A percentile compares a stretch with the other conserved stretches of the same genome.
phyloP scores from a whole-genome alignment of 2,797 vertebrate genomes.

The Xenops minutus region DNA sequence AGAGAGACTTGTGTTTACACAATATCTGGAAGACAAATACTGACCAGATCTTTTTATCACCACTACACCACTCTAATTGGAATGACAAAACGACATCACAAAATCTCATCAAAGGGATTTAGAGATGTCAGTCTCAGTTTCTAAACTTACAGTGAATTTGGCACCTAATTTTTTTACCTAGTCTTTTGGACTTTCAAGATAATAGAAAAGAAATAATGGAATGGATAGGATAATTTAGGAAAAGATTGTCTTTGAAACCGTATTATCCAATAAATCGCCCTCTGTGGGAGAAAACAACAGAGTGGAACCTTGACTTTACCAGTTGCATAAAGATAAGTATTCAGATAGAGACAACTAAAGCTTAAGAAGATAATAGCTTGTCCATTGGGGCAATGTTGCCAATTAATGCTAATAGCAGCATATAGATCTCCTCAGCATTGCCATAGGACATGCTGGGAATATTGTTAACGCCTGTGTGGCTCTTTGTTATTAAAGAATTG shows the following conservation, averaged over 20 bases:
- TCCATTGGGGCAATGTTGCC: conserved; percentile 27
- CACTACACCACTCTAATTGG: conserved; percentile 9
- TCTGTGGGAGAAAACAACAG: conserved; percentile 55
- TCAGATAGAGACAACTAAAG: conserved; percentile 49
- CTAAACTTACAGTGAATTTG: conserved; percentile 65
- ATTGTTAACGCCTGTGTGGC: not conserved
- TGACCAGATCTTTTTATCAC: conserved; percentile 41
- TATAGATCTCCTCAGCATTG: conserved; percentile 49
- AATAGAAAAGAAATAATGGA: conserved; percentile 67
- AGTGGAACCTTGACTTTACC: conserved; percentile 29
- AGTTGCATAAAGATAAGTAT: conserved; percentile 65
- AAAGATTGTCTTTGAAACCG: conserved; percentile 68
- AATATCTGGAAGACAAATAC: conserved; percentile 24
- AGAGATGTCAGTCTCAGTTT: conserved; percentile 49
- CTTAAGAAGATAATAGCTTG: conserved; percentile 66
- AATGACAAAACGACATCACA: conserved; percentile 43
- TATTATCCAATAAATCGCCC: conserved; percentile 69
- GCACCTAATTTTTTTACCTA: conserved; percentile 61
- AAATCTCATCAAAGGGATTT: conserved; percentile 59
- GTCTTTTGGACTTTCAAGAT: conserved; percentile 36
- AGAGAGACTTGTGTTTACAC: conserved; percentile 34
- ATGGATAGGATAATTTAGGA: conserved; percentile 67
- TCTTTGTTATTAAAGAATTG: not conserved
- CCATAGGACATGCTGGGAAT: conserved; percentile 1
- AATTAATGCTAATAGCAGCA: conserved; percentile 64